These are phyloP conservation scores for Sepiola atlantica DNA, from an alignment of 2,888 invertebrate species.

Conservation along the genomic window DNA sequence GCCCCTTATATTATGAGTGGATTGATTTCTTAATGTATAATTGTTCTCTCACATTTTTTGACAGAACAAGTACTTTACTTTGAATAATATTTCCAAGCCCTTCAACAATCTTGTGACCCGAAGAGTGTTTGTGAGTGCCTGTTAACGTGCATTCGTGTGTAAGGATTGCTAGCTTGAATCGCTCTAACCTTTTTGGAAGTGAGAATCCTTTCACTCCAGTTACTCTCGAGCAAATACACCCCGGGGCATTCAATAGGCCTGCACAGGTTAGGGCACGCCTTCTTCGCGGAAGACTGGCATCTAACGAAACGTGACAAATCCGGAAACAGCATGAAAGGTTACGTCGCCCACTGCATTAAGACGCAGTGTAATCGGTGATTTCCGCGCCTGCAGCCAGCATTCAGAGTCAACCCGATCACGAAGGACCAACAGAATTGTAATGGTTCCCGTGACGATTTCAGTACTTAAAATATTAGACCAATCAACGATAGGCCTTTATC, in stretches of 20 bases:
- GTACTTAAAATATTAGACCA: too few relatives aligned
- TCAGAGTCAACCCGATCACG: neutral
- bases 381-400: neutral
- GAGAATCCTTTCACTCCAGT: neutral
- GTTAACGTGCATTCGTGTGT: neutral
- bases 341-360: neutral
- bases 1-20: too few relatives aligned
- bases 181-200: neutral
- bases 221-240: neutral
- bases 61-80: too few relatives aligned
- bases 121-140: neutral
- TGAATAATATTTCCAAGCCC: too few relatives aligned
- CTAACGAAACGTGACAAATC: neutral
- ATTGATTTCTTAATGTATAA: too few relatives aligned
- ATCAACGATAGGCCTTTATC: too few relatives aligned
- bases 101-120: too few relatives aligned
- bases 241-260: neutral
- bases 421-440: neutral
- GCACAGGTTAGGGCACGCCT: constrained; percentile 12
- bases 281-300: neutral
- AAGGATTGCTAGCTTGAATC: neutral
- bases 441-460: neutral
- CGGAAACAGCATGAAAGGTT: neutral
- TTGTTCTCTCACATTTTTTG: too few relatives aligned
- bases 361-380: neutral